phyloP scores from a whole-genome alignment of 2,113 vertebrate genomes.

The Centrocercus urophasianus region DNA sequence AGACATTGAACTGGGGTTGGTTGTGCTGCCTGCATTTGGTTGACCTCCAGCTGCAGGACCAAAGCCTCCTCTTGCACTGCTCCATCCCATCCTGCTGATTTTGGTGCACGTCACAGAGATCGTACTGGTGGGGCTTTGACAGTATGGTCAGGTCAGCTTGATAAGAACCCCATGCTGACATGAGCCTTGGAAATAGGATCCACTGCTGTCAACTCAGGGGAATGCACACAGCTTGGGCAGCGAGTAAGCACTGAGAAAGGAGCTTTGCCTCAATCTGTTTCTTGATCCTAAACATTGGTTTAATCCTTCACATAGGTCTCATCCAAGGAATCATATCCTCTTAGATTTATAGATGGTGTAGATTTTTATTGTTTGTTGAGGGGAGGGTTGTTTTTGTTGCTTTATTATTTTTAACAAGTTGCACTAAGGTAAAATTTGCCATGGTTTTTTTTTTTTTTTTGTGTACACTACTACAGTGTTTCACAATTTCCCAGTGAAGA shows the following conservation, averaged over 20 bases:
- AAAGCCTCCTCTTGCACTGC: neutral
- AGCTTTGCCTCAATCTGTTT: neutral
- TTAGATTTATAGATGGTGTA: neutral
- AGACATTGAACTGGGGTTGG: neutral
- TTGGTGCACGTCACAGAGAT: fast-evolving
- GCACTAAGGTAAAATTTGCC: neutral
- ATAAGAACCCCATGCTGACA: neutral
- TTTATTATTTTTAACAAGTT: neutral
- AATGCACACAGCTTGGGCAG: neutral
- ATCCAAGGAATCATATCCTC: neutral
- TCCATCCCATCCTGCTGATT: neutral
- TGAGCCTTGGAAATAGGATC: neutral
- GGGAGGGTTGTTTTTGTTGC: neutral
- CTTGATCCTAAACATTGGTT: neutral
- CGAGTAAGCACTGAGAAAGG: neutral
- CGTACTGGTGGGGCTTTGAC: fast-evolving
- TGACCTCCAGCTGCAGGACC: neutral
- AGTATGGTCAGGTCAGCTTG: neutral
- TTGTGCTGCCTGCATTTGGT: fast-evolving
- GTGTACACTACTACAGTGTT: neutral
- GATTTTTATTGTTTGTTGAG: neutral
- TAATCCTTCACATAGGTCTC: neutral
- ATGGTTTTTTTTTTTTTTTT: neutral
- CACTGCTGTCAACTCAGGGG: neutral
- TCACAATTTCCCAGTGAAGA: neutral